These are phyloP conservation scores for Fissipunctia ypsillon DNA, from an alignment of 2,888 invertebrate genomes.

Conservation along the genomic window DNA sequence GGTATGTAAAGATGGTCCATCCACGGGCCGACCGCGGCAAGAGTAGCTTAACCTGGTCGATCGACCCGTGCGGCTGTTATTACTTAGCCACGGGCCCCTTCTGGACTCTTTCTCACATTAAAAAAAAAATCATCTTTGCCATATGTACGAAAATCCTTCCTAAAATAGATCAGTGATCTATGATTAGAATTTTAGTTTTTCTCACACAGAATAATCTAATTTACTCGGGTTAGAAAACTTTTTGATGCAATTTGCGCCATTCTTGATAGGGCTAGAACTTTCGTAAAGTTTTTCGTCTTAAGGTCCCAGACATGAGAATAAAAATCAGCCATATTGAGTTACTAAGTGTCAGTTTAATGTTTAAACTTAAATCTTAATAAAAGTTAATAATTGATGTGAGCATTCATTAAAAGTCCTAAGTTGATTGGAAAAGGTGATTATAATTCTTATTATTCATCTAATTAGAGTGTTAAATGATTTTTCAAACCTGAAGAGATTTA, in stretches of 20 bases:
- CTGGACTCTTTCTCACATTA: no score
- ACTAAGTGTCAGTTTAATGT: neutral
- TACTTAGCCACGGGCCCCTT: no score
- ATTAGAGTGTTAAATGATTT: neutral
- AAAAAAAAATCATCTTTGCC: no score
- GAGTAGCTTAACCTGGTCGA: no score
- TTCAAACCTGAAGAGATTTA: neutral
- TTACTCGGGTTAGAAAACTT: conserved; percentile 47
- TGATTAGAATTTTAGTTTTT: conserved; percentile 28
- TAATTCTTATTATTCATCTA: neutral
- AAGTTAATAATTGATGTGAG: neutral
- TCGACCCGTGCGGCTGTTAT: no score
- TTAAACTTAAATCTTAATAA: neutral
- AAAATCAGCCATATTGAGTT: conserved; percentile 20
- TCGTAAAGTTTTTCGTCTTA: conserved; percentile 10
- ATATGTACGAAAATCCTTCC: no score
- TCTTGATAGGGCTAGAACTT: conserved; percentile 35
- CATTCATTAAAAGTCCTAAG: conserved; percentile 3
- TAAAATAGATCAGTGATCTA: neutral
- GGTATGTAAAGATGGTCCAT: no score
- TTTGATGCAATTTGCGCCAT: conserved; percentile 53
- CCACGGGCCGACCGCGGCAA: no score
- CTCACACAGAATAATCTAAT: conserved; percentile 41
- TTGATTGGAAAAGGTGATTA: neutral
- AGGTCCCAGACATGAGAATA: neutral